phyloP scores from a whole-genome alignment of 37 sponge, comb jelly and placozoan species.

The Petrosia ficiformis region DNA sequence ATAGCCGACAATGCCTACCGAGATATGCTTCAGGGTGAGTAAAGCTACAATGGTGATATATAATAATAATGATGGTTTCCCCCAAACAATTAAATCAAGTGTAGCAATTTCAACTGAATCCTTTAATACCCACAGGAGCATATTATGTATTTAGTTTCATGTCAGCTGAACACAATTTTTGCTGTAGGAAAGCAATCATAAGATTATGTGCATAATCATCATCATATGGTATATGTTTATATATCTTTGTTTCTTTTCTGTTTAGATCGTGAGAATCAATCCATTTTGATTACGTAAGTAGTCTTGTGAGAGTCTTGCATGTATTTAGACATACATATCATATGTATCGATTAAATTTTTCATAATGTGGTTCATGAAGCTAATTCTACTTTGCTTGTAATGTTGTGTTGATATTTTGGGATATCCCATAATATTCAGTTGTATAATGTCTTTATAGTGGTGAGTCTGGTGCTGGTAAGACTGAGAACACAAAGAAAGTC shows the following conservation, averaged over 20 bases:
- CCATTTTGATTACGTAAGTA: conserved; percentile 96
- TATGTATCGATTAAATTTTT: background rate
- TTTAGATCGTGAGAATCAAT: conserved; percentile 96
- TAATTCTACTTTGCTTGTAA: too few species aligned
- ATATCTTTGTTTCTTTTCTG: background rate
- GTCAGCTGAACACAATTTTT: too few species aligned
- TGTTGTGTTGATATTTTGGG: background rate
- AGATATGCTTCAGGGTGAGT: conserved; percentile 92
- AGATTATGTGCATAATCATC: too few species aligned
- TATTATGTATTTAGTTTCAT: too few species aligned
- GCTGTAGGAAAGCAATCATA: too few species aligned
- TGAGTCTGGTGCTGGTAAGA: conserved; percentile 99
- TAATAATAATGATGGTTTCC: too few species aligned
- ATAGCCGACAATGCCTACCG: conserved; percentile 96
- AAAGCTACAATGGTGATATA: background rate
- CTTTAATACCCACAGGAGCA: too few species aligned
- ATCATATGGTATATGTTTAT: background rate
- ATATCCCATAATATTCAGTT: background rate
- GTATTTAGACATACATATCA: background rate
- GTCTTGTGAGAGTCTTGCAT: background rate
- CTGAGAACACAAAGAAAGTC: conserved; percentile 99
- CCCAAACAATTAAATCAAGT: too few species aligned
- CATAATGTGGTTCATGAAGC: too few species aligned
- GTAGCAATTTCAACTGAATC: too few species aligned
- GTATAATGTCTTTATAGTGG: conserved; percentile 54